Evolutionary conservation across 2,888 invertebrate genomes (phyloP).

Genomic region (Eugnorisma glareosa): DNA sequence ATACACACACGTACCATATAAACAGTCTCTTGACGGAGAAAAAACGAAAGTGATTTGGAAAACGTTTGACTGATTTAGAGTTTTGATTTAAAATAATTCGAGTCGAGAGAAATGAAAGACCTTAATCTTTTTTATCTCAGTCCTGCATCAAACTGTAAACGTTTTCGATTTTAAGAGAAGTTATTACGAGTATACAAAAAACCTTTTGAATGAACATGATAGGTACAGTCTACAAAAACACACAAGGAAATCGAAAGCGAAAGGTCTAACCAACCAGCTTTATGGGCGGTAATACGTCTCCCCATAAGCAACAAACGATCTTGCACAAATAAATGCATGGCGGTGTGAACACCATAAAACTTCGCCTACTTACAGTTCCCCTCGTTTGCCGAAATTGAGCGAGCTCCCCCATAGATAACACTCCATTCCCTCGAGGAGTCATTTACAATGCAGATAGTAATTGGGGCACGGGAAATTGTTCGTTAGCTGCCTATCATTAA

Average conservation of each 20-base stretch:
- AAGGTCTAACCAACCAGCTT: constrained; percentile 17
- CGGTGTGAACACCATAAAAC: constrained; percentile 57
- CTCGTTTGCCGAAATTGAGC: constrained; percentile 70
- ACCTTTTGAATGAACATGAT: not conserved
- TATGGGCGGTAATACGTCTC: constrained; percentile 49
- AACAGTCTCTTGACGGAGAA: not conserved
- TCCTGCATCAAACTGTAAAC: constrained; percentile 15
- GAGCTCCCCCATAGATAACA: constrained; percentile 69
- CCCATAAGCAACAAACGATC: constrained; percentile 51
- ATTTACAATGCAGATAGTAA: constrained; percentile 61
- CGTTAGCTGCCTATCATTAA: constrained; percentile 47
- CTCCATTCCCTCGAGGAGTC: constrained; percentile 66
- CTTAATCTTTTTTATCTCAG: constrained; percentile 35
- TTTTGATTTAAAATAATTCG: constrained; percentile 35
- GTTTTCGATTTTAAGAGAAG: constrained; percentile 1
- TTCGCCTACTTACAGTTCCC: constrained; percentile 52
- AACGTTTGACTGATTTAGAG: constrained; percentile 31
- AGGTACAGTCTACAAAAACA: not conserved
- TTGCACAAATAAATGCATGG: constrained; percentile 63
- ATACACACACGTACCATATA: not conserved
- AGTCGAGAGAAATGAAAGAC: constrained; percentile 32
- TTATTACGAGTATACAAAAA: not conserved
- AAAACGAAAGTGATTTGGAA: constrained; percentile 21
- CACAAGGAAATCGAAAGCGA: constrained; percentile 18
- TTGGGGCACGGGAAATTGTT: constrained; percentile 59